Evolutionary conservation across 2,888 invertebrate species (phyloP), one percentile per base, ranked within the genome.

Genomic region (Noctua comes): DNA sequence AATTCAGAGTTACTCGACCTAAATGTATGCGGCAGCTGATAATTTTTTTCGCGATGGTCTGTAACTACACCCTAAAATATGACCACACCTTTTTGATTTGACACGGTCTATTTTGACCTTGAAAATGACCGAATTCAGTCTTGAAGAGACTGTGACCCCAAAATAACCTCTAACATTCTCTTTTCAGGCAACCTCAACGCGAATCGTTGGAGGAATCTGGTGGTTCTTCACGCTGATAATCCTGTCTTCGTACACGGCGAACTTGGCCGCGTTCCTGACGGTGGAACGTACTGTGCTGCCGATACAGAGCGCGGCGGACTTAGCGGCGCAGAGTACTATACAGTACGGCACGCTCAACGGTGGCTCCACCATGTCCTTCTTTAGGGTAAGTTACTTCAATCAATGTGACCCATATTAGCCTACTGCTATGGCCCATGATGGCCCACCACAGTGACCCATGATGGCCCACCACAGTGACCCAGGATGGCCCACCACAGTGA

Each of bases 171-270:
- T 0, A 21, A 43, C 11, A 54, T 31, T 24, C 2, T 1, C 6
- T 31, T 90, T 90, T n/a, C 90, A 99, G 98, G 98, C 99, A 5
- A 98, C 98, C 4, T 99, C 99, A 10, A 99, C 99, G 0, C 97
- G 99, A 75, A 99, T 99, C 86, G 99, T 99, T 11, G 99, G 99
- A 18, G 99, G 98, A 0, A 99, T 99, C 90, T 99, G 99, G 99
- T 99, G 99, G 99, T 99, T 99, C 97, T 99, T 99, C 96, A 99
- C 99, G 0, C 97, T 99, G 64, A 99, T 99, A 94, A 99, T 99
- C 93, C 99, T 99, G 83, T 99, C 99, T 0, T 99, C 99, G 11
- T 99, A 99, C 97, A 99, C 99, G 10, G 99, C 99, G 24, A 99
- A 99, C 96, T 97, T 99, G 91, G 99, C 99, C 0, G 99, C 99